These are phyloP conservation scores for Rallus crepitans DNA, from an alignment of 2,797 vertebrate genomes.

Conservation along the genomic window DNA sequence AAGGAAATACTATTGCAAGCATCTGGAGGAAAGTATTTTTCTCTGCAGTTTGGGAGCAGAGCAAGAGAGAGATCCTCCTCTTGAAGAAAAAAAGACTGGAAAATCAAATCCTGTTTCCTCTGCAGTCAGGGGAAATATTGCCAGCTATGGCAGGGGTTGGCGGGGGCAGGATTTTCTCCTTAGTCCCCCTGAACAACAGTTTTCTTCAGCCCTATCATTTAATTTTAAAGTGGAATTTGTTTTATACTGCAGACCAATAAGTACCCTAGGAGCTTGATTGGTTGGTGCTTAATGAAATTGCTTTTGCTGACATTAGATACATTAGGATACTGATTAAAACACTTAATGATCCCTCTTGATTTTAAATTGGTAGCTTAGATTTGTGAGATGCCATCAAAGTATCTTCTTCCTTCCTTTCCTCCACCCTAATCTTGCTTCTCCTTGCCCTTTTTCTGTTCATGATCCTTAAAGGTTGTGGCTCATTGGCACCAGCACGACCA, in stretches of 20 bases:
- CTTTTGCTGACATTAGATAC: conserved; percentile 61
- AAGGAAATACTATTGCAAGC: not conserved
- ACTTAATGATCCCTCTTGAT: conserved; percentile 59
- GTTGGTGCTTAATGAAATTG: conserved; percentile 67
- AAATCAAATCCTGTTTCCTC: not conserved
- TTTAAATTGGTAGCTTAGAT: conserved; percentile 60
- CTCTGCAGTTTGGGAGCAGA: not conserved
- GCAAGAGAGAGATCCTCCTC: not conserved
- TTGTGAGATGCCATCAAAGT: conserved; percentile 22
- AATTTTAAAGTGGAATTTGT: conserved; percentile 62
- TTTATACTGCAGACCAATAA: conserved; percentile 58
- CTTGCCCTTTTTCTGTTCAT: conserved; percentile 17
- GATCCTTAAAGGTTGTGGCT: conserved; percentile 10
- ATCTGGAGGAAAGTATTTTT: not conserved
- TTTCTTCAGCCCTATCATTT: conserved; percentile 40
- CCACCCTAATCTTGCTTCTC: conserved; percentile 25
- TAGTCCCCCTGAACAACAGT: conserved; percentile 11
- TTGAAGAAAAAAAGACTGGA: not conserved
- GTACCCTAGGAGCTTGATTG: conserved; percentile 48
- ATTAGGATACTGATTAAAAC: conserved; percentile 65
- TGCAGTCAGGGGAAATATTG: not conserved
- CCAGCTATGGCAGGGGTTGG: not conserved
- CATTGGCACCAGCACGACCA: not conserved
- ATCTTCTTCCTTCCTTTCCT: conserved; percentile 28
- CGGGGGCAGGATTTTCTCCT: not conserved